phyloP scores from a whole-genome alignment of 2,888 invertebrate species.

The Phrixothrix hirtus region DNA sequence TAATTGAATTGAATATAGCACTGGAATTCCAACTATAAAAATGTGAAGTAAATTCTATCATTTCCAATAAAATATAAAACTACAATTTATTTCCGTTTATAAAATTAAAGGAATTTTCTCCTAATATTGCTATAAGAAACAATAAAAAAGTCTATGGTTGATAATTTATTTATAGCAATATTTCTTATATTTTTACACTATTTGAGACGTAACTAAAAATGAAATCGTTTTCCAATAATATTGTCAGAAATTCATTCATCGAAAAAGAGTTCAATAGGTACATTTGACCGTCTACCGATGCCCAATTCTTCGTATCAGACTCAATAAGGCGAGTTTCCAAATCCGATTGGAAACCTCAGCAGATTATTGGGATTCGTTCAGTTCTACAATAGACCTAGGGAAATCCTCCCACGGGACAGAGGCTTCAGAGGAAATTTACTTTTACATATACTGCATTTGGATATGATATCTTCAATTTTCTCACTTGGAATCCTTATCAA shows the following conservation, averaged over 20 bases:
- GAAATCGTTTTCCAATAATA: background rate
- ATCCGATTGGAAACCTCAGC: conserved; percentile 51
- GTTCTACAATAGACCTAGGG: conserved; percentile 40
- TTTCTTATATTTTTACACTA: no score
- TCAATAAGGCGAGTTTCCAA: conserved; percentile 49
- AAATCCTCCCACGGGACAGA: conserved; percentile 45
- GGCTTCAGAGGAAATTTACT: conserved; percentile 31
- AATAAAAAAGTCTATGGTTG: no score
- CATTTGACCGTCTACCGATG: conserved; percentile 32
- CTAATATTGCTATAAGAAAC: no score
- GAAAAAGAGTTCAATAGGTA: conserved; percentile 12
- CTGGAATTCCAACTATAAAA: background rate
- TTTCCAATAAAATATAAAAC: background rate
- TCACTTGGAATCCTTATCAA: background rate
- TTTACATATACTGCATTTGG: conserved; percentile 19
- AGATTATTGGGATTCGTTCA: conserved; percentile 51
- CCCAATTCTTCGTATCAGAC: conserved; percentile 42
- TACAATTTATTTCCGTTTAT: no score
- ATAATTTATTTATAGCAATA: no score
- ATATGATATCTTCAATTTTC: background rate
- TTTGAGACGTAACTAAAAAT: background rate
- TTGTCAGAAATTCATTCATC: conserved; percentile 7
- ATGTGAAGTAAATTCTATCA: background rate
- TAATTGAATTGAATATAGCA: background rate
- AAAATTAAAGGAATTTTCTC: no score